Percentiles rank a stretch among this genome's conserved stretches.
phyloP scores from a whole-genome alignment of 1,140 invertebrate genomes.

The Spodoptera frugiperda region DNA sequence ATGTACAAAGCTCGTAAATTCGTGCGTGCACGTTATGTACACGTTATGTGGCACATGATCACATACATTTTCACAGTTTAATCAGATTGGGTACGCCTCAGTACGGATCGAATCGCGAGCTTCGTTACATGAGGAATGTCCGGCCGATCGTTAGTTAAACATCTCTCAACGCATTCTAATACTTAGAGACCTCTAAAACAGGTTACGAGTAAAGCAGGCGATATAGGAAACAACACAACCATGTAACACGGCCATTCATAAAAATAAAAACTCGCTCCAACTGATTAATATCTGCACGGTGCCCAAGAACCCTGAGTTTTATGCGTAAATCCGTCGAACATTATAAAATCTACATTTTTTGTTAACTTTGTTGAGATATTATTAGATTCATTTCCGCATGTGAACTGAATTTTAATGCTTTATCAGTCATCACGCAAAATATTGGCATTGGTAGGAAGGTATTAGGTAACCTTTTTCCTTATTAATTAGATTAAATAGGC shows the following conservation, averaged over 20 bases:
- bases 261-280: slow-evolving; percentile 23
- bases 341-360: background rate
- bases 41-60: slow-evolving; percentile 61
- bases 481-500: too few relatives aligned
- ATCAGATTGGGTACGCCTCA: slow-evolving; percentile 70
- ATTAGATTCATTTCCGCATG: slow-evolving; percentile 1
- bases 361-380: background rate
- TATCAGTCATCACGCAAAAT: too few relatives aligned
- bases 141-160: slow-evolving; percentile 37
- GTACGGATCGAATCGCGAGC: slow-evolving; percentile 8
- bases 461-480: too few relatives aligned
- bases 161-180: slow-evolving; percentile 43
- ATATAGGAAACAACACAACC: slow-evolving; percentile 20
- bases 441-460: too few relatives aligned
- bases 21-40: slow-evolving; percentile 59
- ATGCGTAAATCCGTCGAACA: background rate
- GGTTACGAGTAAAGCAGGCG: slow-evolving; percentile 32
- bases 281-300: slow-evolving; percentile 29
- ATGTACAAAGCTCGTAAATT: slow-evolving; percentile 55
- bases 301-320: slow-evolving; percentile 15
- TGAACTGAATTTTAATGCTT: background rate
- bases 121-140: slow-evolving; percentile 19
- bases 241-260: slow-evolving; percentile 31
- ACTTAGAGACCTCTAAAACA: slow-evolving; percentile 35
- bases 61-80: slow-evolving; percentile 77